Conservation (phyloP, 2,888 invertebrate species). For the Idaea aversata region DNA sequence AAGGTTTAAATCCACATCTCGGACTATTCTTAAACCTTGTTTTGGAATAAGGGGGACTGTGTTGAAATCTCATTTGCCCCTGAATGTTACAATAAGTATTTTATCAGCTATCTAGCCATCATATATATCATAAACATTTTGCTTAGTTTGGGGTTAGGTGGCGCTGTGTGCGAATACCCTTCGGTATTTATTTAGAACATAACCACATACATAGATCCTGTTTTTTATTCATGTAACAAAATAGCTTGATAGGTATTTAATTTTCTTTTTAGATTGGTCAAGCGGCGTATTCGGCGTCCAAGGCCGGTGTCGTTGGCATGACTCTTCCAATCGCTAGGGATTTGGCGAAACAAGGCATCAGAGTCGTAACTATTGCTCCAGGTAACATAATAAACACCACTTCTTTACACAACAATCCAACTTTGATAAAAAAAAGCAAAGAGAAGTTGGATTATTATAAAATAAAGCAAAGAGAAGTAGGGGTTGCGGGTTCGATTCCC, state of each 20-base stretch:
- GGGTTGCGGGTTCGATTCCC: too few species aligned
- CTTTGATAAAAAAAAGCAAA: too few species aligned
- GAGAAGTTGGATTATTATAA: too few species aligned
- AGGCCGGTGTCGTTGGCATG: constrained; percentile 97
- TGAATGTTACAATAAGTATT: not conserved
- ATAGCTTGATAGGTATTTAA: not conserved
- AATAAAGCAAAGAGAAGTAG: too few species aligned
- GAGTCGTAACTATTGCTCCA: constrained; percentile 90
- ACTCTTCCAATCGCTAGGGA: constrained; percentile 97
- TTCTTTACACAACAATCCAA: too few species aligned
- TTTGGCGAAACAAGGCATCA: constrained; percentile 88
- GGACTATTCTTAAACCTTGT: too few species aligned
- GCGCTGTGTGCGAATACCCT: not conserved
- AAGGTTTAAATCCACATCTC: too few species aligned
- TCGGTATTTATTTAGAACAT: too few species aligned
- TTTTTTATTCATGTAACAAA: not conserved
- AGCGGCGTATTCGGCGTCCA: constrained; percentile 96
- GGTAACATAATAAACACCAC: constrained; percentile 60
- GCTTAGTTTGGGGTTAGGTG: not conserved
- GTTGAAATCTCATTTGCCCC: too few species aligned
- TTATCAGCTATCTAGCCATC: not conserved
- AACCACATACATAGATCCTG: not conserved
- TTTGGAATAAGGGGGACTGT: too few species aligned
- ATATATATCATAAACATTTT: not conserved
- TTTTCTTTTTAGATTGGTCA: constrained; percentile 89